phyloP scores from a whole-genome alignment of 2,888 invertebrate genomes.

The Chydorus sphaericus region DNA sequence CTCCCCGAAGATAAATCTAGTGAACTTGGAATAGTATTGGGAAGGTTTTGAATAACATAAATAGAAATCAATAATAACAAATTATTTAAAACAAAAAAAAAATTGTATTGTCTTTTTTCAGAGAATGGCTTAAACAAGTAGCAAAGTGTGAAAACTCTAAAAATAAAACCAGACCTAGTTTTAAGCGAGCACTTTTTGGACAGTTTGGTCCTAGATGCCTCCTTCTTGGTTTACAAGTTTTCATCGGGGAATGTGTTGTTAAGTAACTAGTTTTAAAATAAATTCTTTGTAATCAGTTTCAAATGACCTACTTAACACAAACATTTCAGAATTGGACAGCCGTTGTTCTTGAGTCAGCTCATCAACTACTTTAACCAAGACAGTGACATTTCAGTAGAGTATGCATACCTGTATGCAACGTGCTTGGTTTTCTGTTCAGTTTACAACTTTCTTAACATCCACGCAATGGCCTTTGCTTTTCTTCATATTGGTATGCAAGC shows the following conservation, averaged over 20 bases:
- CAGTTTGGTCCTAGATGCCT: slow-evolving; percentile 33
- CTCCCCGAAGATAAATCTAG: slow-evolving; percentile 22
- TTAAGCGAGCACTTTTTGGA: slow-evolving; percentile 32
- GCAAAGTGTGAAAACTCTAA: slow-evolving; percentile 27
- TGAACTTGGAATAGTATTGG: slow-evolving; percentile 37
- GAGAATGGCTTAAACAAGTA: slow-evolving; percentile 43
- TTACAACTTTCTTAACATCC: slow-evolving; percentile 59
- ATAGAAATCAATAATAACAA: slow-evolving; percentile 30
- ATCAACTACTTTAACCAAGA: slow-evolving; percentile 47
- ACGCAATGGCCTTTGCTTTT: slow-evolving; percentile 40
- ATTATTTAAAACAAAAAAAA: background rate
- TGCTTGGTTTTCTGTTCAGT: slow-evolving; percentile 59
- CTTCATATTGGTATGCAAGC: slow-evolving; percentile 59
- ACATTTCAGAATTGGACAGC: slow-evolving; percentile 39
- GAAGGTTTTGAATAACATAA: slow-evolving; percentile 50
- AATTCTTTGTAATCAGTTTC: background rate
- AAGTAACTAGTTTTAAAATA: slow-evolving; percentile 22
- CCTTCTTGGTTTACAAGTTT: slow-evolving; percentile 31
- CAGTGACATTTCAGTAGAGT: slow-evolving; percentile 32
- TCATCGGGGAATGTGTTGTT: slow-evolving; percentile 30
- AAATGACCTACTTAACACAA: background rate
- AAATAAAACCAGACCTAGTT: slow-evolving; percentile 33
- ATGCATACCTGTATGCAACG: slow-evolving; percentile 60
- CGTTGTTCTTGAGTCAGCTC: slow-evolving; percentile 47
- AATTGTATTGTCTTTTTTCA: slow-evolving; percentile 22